Evolutionary conservation across 2,888 invertebrate genomes (phyloP), one percentile per base, ranked within the genome.

Genomic region (Anthophora plumipes): DNA sequence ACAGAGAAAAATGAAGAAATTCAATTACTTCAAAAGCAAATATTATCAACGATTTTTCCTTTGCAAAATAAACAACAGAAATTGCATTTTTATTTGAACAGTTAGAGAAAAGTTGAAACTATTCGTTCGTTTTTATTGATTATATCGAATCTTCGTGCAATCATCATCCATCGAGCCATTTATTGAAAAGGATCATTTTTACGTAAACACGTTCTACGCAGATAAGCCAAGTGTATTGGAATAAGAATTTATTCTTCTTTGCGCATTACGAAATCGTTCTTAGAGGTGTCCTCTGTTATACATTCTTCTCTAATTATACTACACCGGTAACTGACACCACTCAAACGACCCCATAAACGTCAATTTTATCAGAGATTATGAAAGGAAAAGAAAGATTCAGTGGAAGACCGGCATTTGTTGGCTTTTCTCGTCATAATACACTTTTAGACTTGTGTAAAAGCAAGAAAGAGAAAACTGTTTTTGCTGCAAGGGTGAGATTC

Each of bases 181-280:
- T 1, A 55, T n/a, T 37, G 12, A 14, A 25, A 17, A 31, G 1
- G 0, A 55, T 39, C 25, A 55, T 37, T 31, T 41, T 46, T 11
- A n/a, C 25, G 25, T 37, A 31, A 55, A 31, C 20, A 8, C 57
- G 25, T 55, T 25, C 39, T 41, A 11, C 7, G 14, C 43, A 22
- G 31, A 46, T 31, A 6, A 31, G 41, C 17, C 14, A 8, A 22
- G 43, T 37, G 1, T 17, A n/a, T 7, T 11, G 9, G 43, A 48
- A 46, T 37, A 7, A 2, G 14, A 11, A 48, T 37, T 39, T 22
- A 4, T 20, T 60, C 25, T 31, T 50, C 69, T 69, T 69, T 48
- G 14, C 48, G 39, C 37, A 39, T 69, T 69, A 39, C 59, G 59
- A 69, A 69, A 69, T 59, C 17, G 17, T 57, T 8, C 57, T 20